Percentiles rank a stretch among this genome's conserved stretches.
Evolutionary conservation across 2,888 invertebrate genomes (phyloP).

Genomic region (Odontothrips loti): DNA sequence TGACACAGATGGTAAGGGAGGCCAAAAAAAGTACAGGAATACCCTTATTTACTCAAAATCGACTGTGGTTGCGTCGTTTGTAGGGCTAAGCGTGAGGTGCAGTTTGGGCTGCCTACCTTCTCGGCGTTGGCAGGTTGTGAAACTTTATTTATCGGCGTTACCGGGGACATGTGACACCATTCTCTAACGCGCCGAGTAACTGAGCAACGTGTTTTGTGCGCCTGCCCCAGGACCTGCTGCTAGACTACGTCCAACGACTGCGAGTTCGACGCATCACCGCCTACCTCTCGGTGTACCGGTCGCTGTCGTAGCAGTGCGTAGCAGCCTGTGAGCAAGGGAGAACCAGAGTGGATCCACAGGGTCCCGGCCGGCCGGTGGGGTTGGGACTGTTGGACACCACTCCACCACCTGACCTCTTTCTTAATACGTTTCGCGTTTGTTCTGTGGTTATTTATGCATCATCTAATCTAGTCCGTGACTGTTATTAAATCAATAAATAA

Average conservation of each 20-base stretch:
- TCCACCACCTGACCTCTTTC: background rate
- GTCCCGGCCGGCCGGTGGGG: background rate
- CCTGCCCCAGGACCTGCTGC: conserved; percentile 40
- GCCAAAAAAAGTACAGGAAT: no score
- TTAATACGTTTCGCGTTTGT: conserved; percentile 22
- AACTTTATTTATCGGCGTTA: no score
- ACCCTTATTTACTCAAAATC: no score
- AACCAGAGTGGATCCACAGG: background rate
- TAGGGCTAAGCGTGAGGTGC: no score
- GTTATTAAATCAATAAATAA: background rate
- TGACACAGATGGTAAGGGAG: no score
- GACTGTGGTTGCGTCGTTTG: no score
- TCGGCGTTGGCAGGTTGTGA: no score
- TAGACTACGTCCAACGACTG: conserved; percentile 48
- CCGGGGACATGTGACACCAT: no score
- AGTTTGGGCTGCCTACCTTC: no score
- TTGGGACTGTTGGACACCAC: background rate
- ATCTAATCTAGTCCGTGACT: conserved; percentile 6
- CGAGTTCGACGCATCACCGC: conserved; percentile 47
- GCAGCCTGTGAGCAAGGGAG: background rate
- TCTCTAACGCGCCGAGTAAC: no score
- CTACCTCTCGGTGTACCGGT: conserved; percentile 46
- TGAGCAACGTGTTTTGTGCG: background rate
- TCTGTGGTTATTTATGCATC: background rate
- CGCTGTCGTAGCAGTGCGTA: background rate